Evolutionary conservation across 2,888 invertebrate species (phyloP).

Genomic region (Heliconius charithonia): DNA sequence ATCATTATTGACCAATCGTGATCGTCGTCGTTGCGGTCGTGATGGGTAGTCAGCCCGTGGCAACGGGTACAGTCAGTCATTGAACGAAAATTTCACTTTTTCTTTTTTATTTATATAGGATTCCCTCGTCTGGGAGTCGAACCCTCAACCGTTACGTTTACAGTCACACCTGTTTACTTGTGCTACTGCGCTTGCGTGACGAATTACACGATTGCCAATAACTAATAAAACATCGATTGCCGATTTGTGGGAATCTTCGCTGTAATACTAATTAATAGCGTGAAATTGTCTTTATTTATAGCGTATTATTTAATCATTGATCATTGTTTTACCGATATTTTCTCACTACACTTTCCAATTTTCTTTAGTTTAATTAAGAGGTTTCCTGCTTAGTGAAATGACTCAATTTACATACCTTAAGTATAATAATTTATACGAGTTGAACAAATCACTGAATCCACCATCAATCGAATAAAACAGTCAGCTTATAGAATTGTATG

Average conservation of each 20-base stretch:
- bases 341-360: neutral
- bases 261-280: neutral
- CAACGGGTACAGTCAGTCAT: neutral
- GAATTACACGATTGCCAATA: constrained; percentile 19
- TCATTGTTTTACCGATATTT: neutral
- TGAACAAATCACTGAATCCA: no score
- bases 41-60: neutral
- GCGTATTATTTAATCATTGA: constrained; percentile 4
- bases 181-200: no score
- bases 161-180: no score
- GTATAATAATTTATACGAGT: no score
- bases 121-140: no score
- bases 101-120: no score
- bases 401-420: neutral
- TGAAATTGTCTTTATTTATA: constrained; percentile 4
- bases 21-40: constrained; percentile 29
- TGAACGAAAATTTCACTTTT: constrained; percentile 2
- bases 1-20: constrained; percentile 27
- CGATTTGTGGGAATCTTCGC: constrained; percentile 26
- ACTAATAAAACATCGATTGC: constrained; percentile 5
- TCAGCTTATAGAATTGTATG: no score
- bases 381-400: neutral
- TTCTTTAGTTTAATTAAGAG: neutral
- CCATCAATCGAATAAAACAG: no score
- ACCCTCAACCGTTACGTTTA: no score